These are phyloP conservation scores for Halictus rubicundus DNA, from an alignment of 1,140 invertebrate species.

Conservation along the genomic window DNA sequence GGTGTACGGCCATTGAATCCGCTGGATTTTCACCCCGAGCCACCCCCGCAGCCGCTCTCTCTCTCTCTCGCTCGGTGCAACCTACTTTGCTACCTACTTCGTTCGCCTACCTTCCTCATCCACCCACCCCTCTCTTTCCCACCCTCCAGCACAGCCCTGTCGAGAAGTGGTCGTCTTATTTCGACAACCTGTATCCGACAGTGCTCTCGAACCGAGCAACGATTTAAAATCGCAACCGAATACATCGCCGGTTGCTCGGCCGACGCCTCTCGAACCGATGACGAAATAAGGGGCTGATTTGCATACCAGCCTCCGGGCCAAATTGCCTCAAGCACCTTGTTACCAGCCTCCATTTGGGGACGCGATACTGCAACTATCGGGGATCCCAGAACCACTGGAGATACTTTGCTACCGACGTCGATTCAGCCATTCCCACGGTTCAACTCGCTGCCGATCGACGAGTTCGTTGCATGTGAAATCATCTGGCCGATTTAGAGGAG, in stretches of 20 bases:
- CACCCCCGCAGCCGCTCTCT: not conserved
- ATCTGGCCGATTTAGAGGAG: too few relatives aligned
- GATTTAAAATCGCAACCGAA: not conserved
- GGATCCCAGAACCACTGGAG: too few relatives aligned
- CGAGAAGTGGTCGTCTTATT: slow-evolving; percentile 41
- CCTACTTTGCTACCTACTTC: slow-evolving; percentile 66
- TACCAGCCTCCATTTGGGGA: not conserved
- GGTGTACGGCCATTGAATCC: slow-evolving; percentile 48
- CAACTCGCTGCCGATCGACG: too few relatives aligned
- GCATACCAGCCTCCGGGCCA: not conserved
- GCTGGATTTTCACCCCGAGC: slow-evolving; percentile 56
- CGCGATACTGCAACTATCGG: not conserved
- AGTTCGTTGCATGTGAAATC: too few relatives aligned
- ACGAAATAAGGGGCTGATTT: slow-evolving; percentile 7
- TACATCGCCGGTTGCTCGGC: not conserved
- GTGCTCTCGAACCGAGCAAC: not conserved
- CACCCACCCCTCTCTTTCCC: slow-evolving; percentile 11
- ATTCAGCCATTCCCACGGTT: too few relatives aligned
- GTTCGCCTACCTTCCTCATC: slow-evolving; percentile 26
- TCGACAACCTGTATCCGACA: slow-evolving; percentile 34
- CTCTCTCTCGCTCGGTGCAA: slow-evolving; percentile 40
- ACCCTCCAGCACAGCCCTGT: not conserved
- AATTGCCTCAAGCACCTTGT: not conserved
- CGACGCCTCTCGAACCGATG: not conserved
- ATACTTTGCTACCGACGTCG: not conserved